Conservation (phyloP, 1,140 invertebrate genomes). For the silkworm (Bombyx mori) region DNA sequence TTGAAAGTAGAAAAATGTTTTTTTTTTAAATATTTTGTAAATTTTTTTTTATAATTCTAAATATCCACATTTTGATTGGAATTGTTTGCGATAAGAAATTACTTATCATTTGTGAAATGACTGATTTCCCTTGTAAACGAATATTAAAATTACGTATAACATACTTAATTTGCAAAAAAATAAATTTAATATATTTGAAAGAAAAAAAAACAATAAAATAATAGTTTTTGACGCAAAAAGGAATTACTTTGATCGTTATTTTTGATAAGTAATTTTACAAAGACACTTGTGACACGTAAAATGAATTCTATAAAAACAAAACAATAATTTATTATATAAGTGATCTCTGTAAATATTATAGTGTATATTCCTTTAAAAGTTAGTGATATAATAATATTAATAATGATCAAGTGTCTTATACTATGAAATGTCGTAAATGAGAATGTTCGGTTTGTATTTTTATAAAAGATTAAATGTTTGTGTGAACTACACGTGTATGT, state of each 20-base stretch:
- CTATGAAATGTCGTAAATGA: slow-evolving; percentile 16
- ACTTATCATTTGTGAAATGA: too few relatives aligned
- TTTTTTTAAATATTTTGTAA: slow-evolving; percentile 2
- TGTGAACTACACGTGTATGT: slow-evolving; percentile 13
- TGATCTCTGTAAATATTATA: slow-evolving; percentile 32
- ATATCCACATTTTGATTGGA: too few relatives aligned
- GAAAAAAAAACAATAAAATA: neutral
- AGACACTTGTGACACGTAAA: neutral
- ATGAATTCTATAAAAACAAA: slow-evolving; percentile 5
- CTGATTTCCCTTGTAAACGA: too few relatives aligned
- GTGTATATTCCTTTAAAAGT: slow-evolving; percentile 17
- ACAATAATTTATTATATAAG: slow-evolving; percentile 12
- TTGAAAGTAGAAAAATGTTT: neutral
- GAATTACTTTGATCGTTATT: neutral
- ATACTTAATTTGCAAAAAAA: neutral
- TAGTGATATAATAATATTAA: slow-evolving; percentile 18
- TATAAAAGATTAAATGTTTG: slow-evolving; percentile 19
- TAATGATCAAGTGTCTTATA: slow-evolving; percentile 30
- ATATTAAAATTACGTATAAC: neutral
- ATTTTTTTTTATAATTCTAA: too few relatives aligned
- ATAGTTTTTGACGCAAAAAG: neutral
- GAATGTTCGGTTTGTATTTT: slow-evolving; percentile 34
- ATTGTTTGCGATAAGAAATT: too few relatives aligned
- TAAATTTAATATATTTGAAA: neutral
- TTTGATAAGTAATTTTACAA: slow-evolving; percentile 1